Base-by-base conservation (phyloP, 2,797 vertebrate species). In the Poeciliopsis presidionis region DNA sequence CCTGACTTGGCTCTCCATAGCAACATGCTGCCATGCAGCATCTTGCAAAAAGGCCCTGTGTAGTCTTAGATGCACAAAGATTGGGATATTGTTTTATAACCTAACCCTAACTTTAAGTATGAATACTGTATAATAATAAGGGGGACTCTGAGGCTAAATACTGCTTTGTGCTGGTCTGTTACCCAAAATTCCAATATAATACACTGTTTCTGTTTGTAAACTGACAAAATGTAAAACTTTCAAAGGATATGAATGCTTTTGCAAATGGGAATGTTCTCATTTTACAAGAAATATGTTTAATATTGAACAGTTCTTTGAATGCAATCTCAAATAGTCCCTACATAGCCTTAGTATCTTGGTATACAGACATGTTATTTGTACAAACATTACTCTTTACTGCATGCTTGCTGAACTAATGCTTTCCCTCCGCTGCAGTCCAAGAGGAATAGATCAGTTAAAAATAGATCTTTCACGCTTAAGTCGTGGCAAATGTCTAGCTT, bases 331-430 rank as follows among this genome's bases (percentile, higher is more conserved):
- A 77, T 79, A 76, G 76, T 33, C 46, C 51, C 30, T 73, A 46
- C 80, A 78, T 82, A 73, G 59, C 76, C 79, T 43, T 69, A 36
- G 80, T 74, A 74, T 41, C 33, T 89, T 86, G 76, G 69, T 76
- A 83, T 78, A 83, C 86, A 87, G 63, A 84, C 76, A 51, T 67
- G 53, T 71, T 74, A 81, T 86, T 88, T 90, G 72, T 84, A 82
- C 76, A 88, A 80, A 84, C 86, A 85, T 86, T 55, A 79, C 73
- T 67, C 67, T 87, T 82, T 72, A 72, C 45, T 0, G n/a, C 74
- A 81, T 79, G 81, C 81, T 87, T 73, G 47, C 79, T 88, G 80
- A 90, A 81, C 84, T 86, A 85, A 81, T 83, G 83, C 78, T 43
- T 86, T 63, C 73, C 69, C 78, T 87, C 43, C 13, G 53, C 74